Conservation (phyloP, 23 tunicate species). For the Corella eumyota region DNA sequence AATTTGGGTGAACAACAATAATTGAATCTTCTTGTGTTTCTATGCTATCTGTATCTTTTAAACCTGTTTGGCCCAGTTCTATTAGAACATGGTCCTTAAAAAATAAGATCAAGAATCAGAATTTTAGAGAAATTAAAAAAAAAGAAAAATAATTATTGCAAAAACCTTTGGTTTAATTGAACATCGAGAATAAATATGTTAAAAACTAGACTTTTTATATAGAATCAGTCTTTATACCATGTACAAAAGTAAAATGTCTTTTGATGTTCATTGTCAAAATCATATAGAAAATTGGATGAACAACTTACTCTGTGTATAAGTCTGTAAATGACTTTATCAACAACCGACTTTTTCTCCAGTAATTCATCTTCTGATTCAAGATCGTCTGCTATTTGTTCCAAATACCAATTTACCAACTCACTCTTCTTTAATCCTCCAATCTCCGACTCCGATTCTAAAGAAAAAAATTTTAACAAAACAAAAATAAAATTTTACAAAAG, state of each 20-base stretch:
- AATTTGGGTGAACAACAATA: slow-evolving; percentile 95
- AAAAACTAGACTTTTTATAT: no score
- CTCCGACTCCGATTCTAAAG: not conserved
- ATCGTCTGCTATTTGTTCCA: slow-evolving; percentile 89
- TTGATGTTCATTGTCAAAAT: not conserved
- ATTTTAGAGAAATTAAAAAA: no score
- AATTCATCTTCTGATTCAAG: slow-evolving; percentile 76
- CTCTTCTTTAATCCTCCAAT: slow-evolving; percentile 53
- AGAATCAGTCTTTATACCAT: not conserved
- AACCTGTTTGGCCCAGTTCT: slow-evolving; percentile 50
- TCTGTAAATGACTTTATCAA: slow-evolving; percentile 72
- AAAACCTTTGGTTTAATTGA: no score
- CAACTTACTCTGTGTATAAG: slow-evolving; percentile 39
- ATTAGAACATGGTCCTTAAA: slow-evolving; percentile 75
- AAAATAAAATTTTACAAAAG: not conserved
- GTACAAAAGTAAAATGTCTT: not conserved
- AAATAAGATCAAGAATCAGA: not conserved
- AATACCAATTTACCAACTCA: slow-evolving; percentile 75
- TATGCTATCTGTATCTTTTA: slow-evolving; percentile 20
- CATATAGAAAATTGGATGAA: not conserved
- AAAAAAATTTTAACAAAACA: not conserved
- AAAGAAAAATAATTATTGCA: no score
- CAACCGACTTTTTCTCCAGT: slow-evolving; percentile 28
- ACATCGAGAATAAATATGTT: no score
- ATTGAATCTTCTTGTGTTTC: slow-evolving; percentile 31